Evolutionary conservation across 2,113 vertebrate genomes (phyloP).

Genomic region (Myiagra hebetior): DNA sequence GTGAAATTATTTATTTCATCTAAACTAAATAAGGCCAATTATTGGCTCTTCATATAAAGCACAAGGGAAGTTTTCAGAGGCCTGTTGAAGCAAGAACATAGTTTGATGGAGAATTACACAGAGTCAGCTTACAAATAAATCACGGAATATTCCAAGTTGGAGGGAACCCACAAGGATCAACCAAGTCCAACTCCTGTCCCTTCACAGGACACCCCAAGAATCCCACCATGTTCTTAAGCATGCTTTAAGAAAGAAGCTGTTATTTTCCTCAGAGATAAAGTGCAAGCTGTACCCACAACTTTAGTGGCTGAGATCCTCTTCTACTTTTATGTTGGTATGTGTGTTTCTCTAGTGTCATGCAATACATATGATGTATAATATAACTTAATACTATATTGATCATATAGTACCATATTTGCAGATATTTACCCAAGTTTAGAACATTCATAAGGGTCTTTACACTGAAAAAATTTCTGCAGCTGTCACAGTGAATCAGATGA

Average conservation of each 20-base stretch:
- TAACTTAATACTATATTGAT: background rate
- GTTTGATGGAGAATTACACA: background rate
- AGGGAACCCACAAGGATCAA: background rate
- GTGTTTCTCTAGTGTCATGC: background rate
- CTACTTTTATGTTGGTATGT: background rate
- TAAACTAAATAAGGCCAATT: slow-evolving; percentile 33
- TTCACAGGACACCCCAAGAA: background rate
- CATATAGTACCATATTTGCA: background rate
- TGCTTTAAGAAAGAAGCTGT: background rate
- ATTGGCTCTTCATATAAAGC: background rate
- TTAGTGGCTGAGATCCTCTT: background rate
- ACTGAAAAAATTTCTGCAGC: background rate
- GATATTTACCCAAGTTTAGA: background rate
- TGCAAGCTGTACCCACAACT: background rate
- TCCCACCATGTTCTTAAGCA: background rate
- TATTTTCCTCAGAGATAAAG: background rate
- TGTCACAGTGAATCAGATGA: background rate
- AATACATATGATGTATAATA: background rate
- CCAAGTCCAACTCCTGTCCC: background rate
- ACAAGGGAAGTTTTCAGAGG: background rate
- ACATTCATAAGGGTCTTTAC: background rate
- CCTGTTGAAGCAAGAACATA: background rate
- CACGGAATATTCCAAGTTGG: background rate
- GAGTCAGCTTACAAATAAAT: background rate
- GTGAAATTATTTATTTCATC: slow-evolving; percentile 59